Base-by-base conservation (phyloP, 2,797 vertebrate genomes). In the Syndactyla subalaris region DNA sequence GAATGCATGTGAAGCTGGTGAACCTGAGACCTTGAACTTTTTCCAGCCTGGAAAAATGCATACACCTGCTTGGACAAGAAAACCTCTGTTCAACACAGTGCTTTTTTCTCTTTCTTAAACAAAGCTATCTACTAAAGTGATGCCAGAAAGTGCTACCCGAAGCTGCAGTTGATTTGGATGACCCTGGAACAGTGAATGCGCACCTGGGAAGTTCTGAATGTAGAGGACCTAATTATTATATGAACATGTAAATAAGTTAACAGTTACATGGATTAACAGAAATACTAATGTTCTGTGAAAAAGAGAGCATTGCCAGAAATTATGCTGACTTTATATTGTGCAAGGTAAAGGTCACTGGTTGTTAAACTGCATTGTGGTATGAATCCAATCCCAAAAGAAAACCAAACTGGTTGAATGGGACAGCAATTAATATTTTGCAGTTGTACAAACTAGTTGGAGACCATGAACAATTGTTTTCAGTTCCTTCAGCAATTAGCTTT, bases 161-260 rank as follows among this genome's bases (percentile, higher is more conserved):
- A 95, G 58, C 76, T 70, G 72, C 65, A 26, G 70, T 32, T 66
- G 80, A 78, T 85, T 96, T 91, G 85, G 65, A 71, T 95, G 63
- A 38, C 14, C 46, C 51, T 89, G 92, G 62, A 92, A 70, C 6
- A 7, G 68, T 74, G 89, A 92, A 94, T 62, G 49, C 55, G 24
- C 54, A 91, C 78, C 48, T 80, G 82, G 95, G 89, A 96, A 95
- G 92, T 89, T 97, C 86, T 82, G 93, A 96, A 97, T 97, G 94
- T 97, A 97, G 87, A 94, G 91, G 96, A 94, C 83, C 65, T 93
- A 66, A 89, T 93, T 68, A 80, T 74, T 95, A 34, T 22, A 65
- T 91, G 94, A 86, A 95, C 70, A 22, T 97, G 97, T 97, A 97
- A 98, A 97, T 97, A 97, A 95, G 30, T 67, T 94, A 82, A 70